A percentile compares a stretch with the other conserved stretches of the same genome.
These are phyloP conservation scores for Echinometra lucunter DNA, from an alignment of 53 echinoderm and acorn worm genomes.

Conservation along the genomic window DNA sequence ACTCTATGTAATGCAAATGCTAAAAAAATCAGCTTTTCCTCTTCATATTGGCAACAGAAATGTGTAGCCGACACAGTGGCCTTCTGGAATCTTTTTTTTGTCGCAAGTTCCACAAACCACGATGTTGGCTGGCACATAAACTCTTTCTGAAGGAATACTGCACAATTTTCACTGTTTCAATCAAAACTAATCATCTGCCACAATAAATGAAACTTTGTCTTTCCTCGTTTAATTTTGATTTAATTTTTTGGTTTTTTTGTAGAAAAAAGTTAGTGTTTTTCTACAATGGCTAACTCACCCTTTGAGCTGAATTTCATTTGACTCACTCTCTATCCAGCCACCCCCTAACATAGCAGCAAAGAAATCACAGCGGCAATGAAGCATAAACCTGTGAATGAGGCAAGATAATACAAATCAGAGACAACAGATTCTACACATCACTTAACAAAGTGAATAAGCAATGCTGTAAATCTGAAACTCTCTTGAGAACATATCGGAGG, in stretches of 20 bases:
- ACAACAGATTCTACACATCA: too few species aligned
- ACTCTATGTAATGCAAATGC: not conserved
- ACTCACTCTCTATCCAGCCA: constrained; percentile 89
- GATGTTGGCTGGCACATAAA: not conserved
- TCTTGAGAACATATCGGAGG: too few species aligned
- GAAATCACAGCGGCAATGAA: constrained; percentile 83
- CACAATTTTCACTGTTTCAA: not conserved
- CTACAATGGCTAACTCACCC: constrained; percentile 72
- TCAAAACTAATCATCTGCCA: not conserved
- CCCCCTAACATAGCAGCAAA: constrained; percentile 93
- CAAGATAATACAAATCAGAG: not conserved
- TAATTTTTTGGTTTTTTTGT: not conserved
- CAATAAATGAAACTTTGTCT: not conserved
- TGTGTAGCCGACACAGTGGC: not conserved
- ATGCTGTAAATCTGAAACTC: too few species aligned
- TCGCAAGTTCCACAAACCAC: too few species aligned
- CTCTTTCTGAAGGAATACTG: not conserved
- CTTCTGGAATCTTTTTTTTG: not conserved
- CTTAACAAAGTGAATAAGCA: too few species aligned
- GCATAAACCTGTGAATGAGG: constrained; percentile 76
- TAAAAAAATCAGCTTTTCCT: not conserved
- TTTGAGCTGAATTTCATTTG: constrained; percentile 76
- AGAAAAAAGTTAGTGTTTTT: not conserved
- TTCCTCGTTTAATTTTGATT: not conserved
- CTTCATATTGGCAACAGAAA: not conserved